Percentiles rank a stretch among this genome's conserved stretches.
These are phyloP conservation scores for Adelges cooleyi DNA, from an alignment of 1,140 invertebrate genomes.

Conservation along the genomic window DNA sequence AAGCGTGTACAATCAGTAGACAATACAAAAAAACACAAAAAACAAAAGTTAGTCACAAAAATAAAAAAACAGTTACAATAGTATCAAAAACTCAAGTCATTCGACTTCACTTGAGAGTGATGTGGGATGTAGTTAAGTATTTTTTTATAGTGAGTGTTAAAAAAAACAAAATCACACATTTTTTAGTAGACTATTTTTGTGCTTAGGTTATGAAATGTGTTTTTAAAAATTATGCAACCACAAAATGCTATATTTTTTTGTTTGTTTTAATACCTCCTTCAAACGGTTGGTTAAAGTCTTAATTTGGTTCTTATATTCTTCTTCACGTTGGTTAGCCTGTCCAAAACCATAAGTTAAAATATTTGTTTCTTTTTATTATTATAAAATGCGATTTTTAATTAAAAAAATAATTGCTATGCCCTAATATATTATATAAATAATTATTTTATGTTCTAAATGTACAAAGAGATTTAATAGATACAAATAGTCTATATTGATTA, in stretches of 20 bases:
- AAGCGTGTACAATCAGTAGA: conserved; percentile 36
- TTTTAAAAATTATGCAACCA: too few relatives aligned
- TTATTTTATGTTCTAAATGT: too few relatives aligned
- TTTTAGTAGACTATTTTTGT: too few relatives aligned
- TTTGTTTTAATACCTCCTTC: conserved; percentile 75
- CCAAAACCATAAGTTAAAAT: conserved; percentile 31
- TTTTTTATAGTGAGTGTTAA: neutral
- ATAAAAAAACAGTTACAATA: neutral
- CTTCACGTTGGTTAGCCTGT: conserved; percentile 98
- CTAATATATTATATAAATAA: too few relatives aligned
- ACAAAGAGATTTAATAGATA: too few relatives aligned
- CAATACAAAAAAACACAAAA: conserved; percentile 33
- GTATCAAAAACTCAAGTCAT: neutral
- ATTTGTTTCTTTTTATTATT: too few relatives aligned
- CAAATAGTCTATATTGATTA: too few relatives aligned
- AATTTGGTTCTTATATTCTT: conserved; percentile 99
- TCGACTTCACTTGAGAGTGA: neutral
- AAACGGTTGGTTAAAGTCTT: conserved; percentile 96
- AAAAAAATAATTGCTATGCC: too few relatives aligned
- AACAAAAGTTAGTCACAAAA: conserved; percentile 16
- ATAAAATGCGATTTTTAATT: too few relatives aligned
- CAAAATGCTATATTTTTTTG: neutral
- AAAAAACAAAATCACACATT: neutral
- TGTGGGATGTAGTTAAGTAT: neutral
- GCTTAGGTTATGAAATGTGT: too few relatives aligned